These are phyloP conservation scores for Ceratina japonica DNA, from an alignment of 1,140 invertebrate species.

Conservation along the genomic window DNA sequence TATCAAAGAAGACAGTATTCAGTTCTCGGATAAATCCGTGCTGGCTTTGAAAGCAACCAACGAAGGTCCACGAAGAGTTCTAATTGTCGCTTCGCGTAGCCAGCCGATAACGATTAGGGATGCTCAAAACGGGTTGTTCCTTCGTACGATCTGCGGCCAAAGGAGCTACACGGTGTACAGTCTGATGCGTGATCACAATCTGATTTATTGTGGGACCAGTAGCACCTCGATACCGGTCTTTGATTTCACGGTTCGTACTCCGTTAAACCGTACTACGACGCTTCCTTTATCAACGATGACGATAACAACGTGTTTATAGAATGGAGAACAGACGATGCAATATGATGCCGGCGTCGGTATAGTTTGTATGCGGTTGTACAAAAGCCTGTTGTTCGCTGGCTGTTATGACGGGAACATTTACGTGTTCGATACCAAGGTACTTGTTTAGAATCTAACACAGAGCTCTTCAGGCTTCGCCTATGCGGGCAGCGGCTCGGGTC, in stretches of 20 bases:
- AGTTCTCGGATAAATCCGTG: conserved; percentile 82
- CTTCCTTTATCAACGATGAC: no score
- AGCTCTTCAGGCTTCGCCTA: no score
- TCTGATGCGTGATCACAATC: conserved; percentile 82
- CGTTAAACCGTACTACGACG: no score
- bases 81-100: conserved; percentile 84
- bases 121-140: conserved; percentile 82
- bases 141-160: conserved; percentile 82
- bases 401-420: conserved; percentile 87
- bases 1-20: conserved; percentile 80
- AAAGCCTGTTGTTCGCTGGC: conserved; percentile 82
- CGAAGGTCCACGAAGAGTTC: conserved; percentile 83
- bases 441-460: background rate
- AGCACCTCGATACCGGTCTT: conserved; percentile 83
- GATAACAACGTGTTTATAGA: conserved; percentile 74
- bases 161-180: conserved; percentile 84
- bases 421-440: conserved; percentile 80
- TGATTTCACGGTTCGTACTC: conserved; percentile 82
- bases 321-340: conserved; percentile 79
- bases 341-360: conserved; percentile 83
- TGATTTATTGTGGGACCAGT: conserved; percentile 85
- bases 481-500: no score
- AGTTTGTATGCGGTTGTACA: conserved; percentile 82
- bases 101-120: conserved; percentile 84
- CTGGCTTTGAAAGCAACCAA: conserved; percentile 84